A percentile compares a stretch with the other conserved stretches of the same genome.
Evolutionary conservation across 2,797 vertebrate genomes (phyloP).

Genomic region (Intellagama lesueurii): DNA sequence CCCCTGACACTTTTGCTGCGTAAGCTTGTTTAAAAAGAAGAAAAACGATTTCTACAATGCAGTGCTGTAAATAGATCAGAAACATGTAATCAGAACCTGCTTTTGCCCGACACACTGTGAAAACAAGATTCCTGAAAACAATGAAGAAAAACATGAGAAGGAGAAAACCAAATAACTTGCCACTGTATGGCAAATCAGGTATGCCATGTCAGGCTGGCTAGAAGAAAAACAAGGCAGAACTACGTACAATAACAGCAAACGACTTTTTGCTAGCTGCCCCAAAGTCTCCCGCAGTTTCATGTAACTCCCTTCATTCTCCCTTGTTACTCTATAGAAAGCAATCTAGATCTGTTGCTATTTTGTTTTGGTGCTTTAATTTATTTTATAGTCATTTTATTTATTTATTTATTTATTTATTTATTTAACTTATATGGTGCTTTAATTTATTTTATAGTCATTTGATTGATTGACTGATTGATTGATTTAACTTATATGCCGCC

Average conservation of each 20-base stretch:
- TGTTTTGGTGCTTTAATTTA: background rate
- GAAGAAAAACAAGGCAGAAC: background rate
- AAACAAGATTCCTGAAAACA: background rate
- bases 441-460: too few species aligned
- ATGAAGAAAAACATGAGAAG: background rate
- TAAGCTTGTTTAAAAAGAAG: background rate
- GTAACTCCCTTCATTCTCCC: background rate
- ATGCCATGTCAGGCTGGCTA: background rate
- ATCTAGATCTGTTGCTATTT: background rate
- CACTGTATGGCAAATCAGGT: background rate
- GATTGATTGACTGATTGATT: too few species aligned
- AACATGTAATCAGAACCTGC: background rate
- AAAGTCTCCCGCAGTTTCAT: background rate
- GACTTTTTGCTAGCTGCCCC: background rate
- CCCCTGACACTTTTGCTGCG: conserved; percentile 28
- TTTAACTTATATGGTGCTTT: too few species aligned
- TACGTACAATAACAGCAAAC: background rate
- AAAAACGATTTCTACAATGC: background rate
- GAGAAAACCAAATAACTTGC: background rate
- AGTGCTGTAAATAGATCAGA: background rate
- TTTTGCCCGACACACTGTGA: background rate
- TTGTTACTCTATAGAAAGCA: background rate
- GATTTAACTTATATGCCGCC: too few species aligned
- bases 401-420: too few species aligned
- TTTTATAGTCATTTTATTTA: too few species aligned